Conservation (phyloP, 35 echinoderm and acorn worm species). For the Stichopus chloronotus region DNA sequence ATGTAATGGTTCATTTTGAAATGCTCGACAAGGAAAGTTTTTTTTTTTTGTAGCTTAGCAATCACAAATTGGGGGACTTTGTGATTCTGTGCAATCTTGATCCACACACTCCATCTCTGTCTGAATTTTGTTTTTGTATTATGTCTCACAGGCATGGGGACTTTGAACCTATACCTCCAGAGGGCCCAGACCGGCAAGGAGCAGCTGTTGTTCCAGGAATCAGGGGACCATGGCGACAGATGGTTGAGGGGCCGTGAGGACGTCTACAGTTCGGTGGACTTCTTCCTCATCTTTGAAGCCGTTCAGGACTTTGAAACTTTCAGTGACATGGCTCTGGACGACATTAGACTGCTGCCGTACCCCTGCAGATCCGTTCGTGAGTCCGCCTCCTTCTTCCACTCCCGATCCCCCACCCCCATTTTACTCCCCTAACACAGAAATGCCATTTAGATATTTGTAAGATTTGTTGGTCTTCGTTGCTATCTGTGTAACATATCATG, state of each 20-base stretch:
- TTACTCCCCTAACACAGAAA: too few relatives aligned
- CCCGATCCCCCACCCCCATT: too few relatives aligned
- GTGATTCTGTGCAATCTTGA: too few relatives aligned
- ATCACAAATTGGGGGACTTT: too few relatives aligned
- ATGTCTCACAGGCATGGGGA: conserved; percentile 65
- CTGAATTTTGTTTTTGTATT: background rate
- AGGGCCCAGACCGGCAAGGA: conserved; percentile 35
- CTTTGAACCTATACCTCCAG: conserved; percentile 74
- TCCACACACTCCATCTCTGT: too few relatives aligned
- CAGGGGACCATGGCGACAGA: conserved; percentile 68
- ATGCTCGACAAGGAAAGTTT: too few relatives aligned
- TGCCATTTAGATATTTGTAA: too few relatives aligned
- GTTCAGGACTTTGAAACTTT: conserved; percentile 54
- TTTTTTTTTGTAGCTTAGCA: too few relatives aligned
- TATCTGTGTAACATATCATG: too few relatives aligned
- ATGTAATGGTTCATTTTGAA: too few relatives aligned
- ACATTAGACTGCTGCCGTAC: conserved; percentile 47
- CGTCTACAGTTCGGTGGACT: conserved; percentile 57
- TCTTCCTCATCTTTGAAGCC: conserved; percentile 77
- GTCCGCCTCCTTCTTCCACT: background rate
- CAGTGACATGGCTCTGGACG: conserved; percentile 87
- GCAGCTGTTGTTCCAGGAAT: conserved; percentile 16
- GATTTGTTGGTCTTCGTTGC: too few relatives aligned
- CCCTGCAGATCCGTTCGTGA: conserved; percentile 60
- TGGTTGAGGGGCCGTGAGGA: conserved; percentile 63